These are phyloP conservation scores for Bradypus variegatus DNA, from an alignment of 2,797 vertebrate species.

Conservation along the genomic window DNA sequence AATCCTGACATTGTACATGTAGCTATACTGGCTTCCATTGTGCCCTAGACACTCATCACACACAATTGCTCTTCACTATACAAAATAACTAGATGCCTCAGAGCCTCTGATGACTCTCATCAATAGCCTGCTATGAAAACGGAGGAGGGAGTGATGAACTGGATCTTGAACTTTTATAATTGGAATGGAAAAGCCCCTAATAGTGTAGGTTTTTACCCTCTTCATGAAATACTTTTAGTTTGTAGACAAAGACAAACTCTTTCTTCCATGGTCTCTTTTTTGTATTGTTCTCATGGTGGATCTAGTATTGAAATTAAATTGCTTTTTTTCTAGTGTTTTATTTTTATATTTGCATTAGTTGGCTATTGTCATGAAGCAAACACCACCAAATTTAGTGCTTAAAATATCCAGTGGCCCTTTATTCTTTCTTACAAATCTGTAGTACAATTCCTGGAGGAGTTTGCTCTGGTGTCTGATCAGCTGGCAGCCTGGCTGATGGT, in stretches of 20 bases:
- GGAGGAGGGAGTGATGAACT: not conserved
- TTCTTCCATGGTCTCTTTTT: not conserved
- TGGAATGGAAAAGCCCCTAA: not conserved
- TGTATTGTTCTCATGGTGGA: not conserved
- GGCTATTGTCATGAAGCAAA: not conserved
- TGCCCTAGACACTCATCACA: constrained; percentile 63
- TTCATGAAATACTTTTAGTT: constrained; percentile 20
- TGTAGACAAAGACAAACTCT: not conserved
- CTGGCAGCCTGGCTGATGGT: not conserved
- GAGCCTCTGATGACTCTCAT: constrained; percentile 43
- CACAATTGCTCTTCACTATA: constrained; percentile 34
- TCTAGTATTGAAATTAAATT: not conserved
- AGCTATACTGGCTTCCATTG: constrained; percentile 60
- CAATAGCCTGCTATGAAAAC: constrained; percentile 47
- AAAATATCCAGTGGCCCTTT: not conserved
- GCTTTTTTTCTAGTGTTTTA: not conserved
- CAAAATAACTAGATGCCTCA: constrained; percentile 48
- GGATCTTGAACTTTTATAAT: constrained; percentile 40
- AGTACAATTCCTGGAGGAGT: not conserved
- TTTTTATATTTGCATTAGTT: not conserved
- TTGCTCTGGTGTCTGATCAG: not conserved
- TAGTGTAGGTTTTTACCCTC: not conserved
- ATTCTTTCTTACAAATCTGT: not conserved
- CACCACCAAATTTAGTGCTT: not conserved
- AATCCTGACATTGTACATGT: constrained; percentile 62